These are phyloP conservation scores for Steromphala cineraria DNA, from an alignment of 2,888 invertebrate genomes.

Conservation along the genomic window DNA sequence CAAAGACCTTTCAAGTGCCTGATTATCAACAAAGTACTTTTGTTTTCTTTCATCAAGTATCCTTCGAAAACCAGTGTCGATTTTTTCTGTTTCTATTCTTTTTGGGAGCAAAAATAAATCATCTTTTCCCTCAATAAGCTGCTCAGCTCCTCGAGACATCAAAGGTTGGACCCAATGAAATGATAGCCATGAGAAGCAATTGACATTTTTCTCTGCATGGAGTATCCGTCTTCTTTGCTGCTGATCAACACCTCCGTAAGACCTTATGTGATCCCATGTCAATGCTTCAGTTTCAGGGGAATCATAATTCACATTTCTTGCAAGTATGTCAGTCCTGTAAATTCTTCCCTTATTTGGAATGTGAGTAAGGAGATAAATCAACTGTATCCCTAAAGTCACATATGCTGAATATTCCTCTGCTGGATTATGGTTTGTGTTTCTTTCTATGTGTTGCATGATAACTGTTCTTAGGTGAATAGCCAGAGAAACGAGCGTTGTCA, in stretches of 20 bases:
- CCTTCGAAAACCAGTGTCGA: constrained; percentile 57
- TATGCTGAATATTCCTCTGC: constrained; percentile 62
- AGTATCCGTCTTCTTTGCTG: constrained; percentile 16
- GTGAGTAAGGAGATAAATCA: constrained; percentile 83
- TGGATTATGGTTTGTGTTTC: constrained; percentile 41
- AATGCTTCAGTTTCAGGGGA: constrained; percentile 52
- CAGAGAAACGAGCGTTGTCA: constrained; percentile 82
- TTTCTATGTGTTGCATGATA: constrained; percentile 67
- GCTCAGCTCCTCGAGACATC: constrained; percentile 77
- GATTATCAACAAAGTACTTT: constrained; percentile 2
- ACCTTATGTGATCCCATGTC: constrained; percentile 36
- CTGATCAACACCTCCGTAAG: constrained; percentile 32
- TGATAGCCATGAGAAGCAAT: constrained; percentile 84
- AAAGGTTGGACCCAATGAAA: constrained; percentile 93
- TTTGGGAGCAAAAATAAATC: constrained; percentile 70
- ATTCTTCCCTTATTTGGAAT: constrained; percentile 77
- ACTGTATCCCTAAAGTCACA: constrained; percentile 77
- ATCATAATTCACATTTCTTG: constrained; percentile 47
- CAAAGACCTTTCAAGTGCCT: not conserved
- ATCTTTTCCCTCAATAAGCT: constrained; percentile 79
- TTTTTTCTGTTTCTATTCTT: constrained; percentile 57
- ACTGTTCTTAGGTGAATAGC: constrained; percentile 84
- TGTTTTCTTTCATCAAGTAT: constrained; percentile 29
- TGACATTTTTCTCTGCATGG: constrained; percentile 82
- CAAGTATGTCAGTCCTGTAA: constrained; percentile 31